Base-by-base conservation (phyloP, 2,888 invertebrate genomes). In the Zhuqinia jingwanae region DNA sequence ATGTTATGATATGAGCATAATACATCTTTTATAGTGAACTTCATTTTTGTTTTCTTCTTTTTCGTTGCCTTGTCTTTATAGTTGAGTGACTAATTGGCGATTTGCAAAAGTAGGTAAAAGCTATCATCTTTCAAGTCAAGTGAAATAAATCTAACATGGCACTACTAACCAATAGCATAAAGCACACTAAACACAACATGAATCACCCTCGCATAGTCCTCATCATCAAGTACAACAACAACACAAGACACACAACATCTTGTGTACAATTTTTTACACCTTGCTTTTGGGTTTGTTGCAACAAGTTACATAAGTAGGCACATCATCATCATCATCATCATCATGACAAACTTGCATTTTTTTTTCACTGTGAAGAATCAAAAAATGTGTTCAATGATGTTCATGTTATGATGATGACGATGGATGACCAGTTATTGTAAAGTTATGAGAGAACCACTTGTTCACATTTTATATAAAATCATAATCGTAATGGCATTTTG, bases 41-140 rank as follows among this genome's bases (percentile, higher is more conserved):
- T 68, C 68, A 36, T 53, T 53, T n/a, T n/a, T n/a, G n/a, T 58
- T 25, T 10, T 36, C 8, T 65, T 65, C 11, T 60, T 63, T 42
- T 11, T 68, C 45, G 1, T 20, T 45, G 53, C 8, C 36, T 68
- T 22, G 15, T 68, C 60, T 60, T 60, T 15, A 58, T 45, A 45
- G 65, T 47, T 58, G 58, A 82, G 82, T 82, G 82, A 45, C 75
- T 82, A 75, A 82, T 82, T 82, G 82, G 82, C 75, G 36, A 47
- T 82, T 82, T 76, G 75, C 60, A 47, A 75, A 82, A 82, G 75
- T 82, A 75, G 82, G 82, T 75, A 82, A 82, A 82, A 75, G 75
- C 82, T 82, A 68, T 75, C 75, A 82, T 82, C 47, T 75, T 82
- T 75, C 75, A 82, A 63, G 60, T 58, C 17, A 82, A 47, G 80